Evolutionary conservation across 2,888 invertebrate species (phyloP).

Genomic region (Troides oblongomaculatus): DNA sequence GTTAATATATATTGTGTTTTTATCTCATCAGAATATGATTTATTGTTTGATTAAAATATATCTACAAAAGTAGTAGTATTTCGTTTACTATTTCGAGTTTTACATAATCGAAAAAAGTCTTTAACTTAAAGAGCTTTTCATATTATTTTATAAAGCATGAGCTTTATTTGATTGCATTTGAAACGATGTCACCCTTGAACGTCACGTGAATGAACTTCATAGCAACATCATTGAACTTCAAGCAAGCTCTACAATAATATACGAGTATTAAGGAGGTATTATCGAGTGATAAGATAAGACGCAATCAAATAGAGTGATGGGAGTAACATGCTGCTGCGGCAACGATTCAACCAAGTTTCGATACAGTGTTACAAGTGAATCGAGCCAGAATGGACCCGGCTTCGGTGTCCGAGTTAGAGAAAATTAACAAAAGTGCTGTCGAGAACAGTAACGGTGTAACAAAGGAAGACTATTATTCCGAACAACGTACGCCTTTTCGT

Average conservation of each 20-base stretch:
- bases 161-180: not conserved
- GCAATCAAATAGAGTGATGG: slow-evolving; percentile 36
- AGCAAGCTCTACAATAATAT: slow-evolving; percentile 22
- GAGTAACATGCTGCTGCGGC: slow-evolving; percentile 32
- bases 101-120: no score
- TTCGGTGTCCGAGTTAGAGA: slow-evolving; percentile 56
- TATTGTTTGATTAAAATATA: no score
- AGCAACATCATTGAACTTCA: slow-evolving; percentile 6
- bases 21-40: no score
- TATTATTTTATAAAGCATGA: not conserved
- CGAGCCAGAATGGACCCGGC: slow-evolving; percentile 55
- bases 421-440: slow-evolving; percentile 52
- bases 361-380: slow-evolving; percentile 46
- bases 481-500: slow-evolving; percentile 48
- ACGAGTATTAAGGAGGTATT: slow-evolving; percentile 31
- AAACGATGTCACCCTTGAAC: not conserved
- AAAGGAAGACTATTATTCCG: slow-evolving; percentile 39
- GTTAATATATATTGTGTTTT: no score
- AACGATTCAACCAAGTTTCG: slow-evolving; percentile 31
- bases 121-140: not conserved
- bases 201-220: slow-evolving; percentile 9
- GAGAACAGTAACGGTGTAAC: slow-evolving; percentile 48
- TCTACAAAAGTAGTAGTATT: no score
- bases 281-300: slow-evolving; percentile 39
- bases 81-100: no score